phyloP scores from a whole-genome alignment of 2,797 vertebrate species.

The Sylvilagus floridanus region DNA sequence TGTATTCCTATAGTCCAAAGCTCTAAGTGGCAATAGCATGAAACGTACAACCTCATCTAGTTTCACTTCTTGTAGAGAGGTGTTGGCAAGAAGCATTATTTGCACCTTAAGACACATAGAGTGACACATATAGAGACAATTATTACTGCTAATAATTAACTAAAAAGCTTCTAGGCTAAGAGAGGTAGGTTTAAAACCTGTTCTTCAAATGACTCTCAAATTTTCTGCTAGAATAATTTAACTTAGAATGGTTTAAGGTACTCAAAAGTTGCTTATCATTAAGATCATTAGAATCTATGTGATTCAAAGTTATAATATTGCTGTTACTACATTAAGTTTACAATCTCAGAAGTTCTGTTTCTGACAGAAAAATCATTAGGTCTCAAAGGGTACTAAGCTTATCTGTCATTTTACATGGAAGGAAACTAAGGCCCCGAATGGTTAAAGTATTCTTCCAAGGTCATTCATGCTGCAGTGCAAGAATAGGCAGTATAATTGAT shows the following conservation, averaged over 20 bases:
- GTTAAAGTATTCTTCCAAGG: neutral
- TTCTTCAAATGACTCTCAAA: slow-evolving; percentile 55
- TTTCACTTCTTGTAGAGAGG: neutral
- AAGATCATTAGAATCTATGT: neutral
- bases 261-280: slow-evolving; percentile 47
- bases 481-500: neutral
- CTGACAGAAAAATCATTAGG: neutral
- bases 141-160: slow-evolving; percentile 18
- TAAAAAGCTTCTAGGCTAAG: slow-evolving; percentile 30
- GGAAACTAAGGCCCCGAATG: neutral
- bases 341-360: slow-evolving; percentile 16
- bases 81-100: neutral
- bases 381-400: slow-evolving; percentile 17
- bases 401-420: neutral
- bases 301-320: neutral
- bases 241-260: neutral
- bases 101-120: slow-evolving; percentile 55
- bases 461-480: neutral
- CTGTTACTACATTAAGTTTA: slow-evolving; percentile 22
- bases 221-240: slow-evolving; percentile 46
- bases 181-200: slow-evolving; percentile 35
- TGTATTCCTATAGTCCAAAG: neutral
- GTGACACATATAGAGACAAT: neutral
- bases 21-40: neutral
- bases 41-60: neutral